These are phyloP conservation scores for Ferdinandea cuprea DNA, from an alignment of 2,888 invertebrate species.

Conservation along the genomic window DNA sequence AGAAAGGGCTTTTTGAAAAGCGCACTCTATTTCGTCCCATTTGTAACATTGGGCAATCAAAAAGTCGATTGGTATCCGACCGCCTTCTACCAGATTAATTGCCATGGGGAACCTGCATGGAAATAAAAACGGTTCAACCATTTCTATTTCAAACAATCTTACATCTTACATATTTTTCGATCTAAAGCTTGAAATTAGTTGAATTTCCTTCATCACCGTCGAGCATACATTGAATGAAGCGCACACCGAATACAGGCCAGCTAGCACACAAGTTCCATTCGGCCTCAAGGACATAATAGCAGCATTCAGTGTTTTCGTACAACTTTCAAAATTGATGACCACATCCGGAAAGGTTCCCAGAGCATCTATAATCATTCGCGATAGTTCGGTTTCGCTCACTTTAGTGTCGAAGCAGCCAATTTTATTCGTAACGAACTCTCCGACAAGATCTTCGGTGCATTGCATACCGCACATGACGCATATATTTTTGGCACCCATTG, in stretches of 20 bases:
- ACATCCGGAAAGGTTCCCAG: constrained; percentile 78
- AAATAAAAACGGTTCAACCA: not conserved
- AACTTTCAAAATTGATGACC: constrained; percentile 79
- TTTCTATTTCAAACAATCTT: not conserved
- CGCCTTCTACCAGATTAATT: constrained; percentile 77
- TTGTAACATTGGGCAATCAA: constrained; percentile 76
- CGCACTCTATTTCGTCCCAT: constrained; percentile 76
- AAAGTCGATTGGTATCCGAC: constrained; percentile 76
- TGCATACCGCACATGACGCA: constrained; percentile 76
- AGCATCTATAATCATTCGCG: constrained; percentile 75
- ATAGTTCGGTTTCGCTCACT: constrained; percentile 74
- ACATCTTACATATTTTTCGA: constrained; percentile 79
- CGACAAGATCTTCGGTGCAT: constrained; percentile 73
- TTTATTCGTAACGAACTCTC: constrained; percentile 76
- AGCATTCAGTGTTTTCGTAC: constrained; percentile 79
- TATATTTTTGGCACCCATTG: constrained; percentile 78
- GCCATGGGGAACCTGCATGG: constrained; percentile 79
- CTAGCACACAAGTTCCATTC: constrained; percentile 78
- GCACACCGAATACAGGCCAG: constrained; percentile 79
- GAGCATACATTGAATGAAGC: constrained; percentile 79
- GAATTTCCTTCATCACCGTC: constrained; percentile 79
- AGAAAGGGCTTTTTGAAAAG: constrained; percentile 77
- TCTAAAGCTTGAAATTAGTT: constrained; percentile 79
- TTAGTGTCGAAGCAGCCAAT: constrained; percentile 75
- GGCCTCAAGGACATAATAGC: constrained; percentile 78